Evolutionary conservation across 2,797 vertebrate genomes (phyloP), one percentile per base, ranked within the genome.

Genomic region (Amniataba percoides): DNA sequence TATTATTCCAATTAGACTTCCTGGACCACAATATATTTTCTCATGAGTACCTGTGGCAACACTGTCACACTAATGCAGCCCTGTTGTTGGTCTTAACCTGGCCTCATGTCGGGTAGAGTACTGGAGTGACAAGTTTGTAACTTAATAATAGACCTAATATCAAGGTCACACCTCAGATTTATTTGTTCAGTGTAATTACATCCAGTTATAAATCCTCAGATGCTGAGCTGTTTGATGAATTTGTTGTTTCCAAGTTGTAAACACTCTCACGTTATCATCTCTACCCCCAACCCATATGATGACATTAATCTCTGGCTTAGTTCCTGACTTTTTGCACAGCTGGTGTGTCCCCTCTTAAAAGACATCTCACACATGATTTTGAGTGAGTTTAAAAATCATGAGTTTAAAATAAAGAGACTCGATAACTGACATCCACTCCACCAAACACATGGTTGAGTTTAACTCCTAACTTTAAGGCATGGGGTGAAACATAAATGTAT

Each of bases 21-120:
- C 53, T 64, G 51, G 40, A 45, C 42, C 49, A 12, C 36, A 16
- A 57, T 7, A 15, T 5, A 15, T 10, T 58, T 78, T n/a, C 52
- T 31, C 62, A 61, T 25, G 0, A 58, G n/a, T 31, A 13, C 19
- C 18, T 36, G 15, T 1, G 40, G 3, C 27, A 46, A 39, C 36
- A 65, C 1, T 8, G 36, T 18, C 18, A 21, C 18, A 66, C 27
- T 61, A n/a, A 31, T 34, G 31, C 40, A 48, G 34, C 4, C 27
- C 36, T 65, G 19, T 70, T 71, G 61, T 46, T 61, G 25, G 34
- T 66, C 25, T 56, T 7, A 75, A 65, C 43, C 46, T 21, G 25
- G 6, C 19, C 8, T 68, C n/a, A 27, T 21, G n/a, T 60, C 4
- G 7, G 12, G 0, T 56, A 16, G 2, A 56, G 42, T 62, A n/a